phyloP scores from a whole-genome alignment of 2,113 vertebrate species.

The Varanus komodoensis region DNA sequence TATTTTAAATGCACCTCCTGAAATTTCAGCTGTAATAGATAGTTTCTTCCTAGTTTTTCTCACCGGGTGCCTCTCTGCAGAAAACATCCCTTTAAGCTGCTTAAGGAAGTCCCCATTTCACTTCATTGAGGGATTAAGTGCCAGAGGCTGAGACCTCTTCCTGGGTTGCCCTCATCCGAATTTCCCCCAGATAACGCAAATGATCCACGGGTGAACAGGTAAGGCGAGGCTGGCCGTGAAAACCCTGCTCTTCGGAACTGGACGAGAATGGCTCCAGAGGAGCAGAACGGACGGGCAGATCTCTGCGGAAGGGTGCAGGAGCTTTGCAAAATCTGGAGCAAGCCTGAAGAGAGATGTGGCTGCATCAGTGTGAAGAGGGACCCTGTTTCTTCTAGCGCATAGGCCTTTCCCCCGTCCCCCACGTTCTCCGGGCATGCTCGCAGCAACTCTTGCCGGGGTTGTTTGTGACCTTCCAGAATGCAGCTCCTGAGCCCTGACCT shows the following conservation, averaged over 20 bases:
- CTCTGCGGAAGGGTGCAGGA: no score
- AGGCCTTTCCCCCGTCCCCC: neutral
- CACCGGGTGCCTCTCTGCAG: conserved; percentile 29
- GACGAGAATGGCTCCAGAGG: conserved; percentile 4
- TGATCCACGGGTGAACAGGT: neutral
- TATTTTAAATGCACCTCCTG: conserved; percentile 40
- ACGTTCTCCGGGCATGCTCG: neutral
- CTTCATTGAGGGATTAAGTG: conserved; percentile 39
- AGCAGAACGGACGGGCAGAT: neutral
- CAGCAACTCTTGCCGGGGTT: neutral
- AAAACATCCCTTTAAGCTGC: conserved; percentile 54
- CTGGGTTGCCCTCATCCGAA: conserved; percentile 25
- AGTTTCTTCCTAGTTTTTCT: conserved; percentile 43
- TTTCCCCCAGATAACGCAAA: conserved; percentile 28
- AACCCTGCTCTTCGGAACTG: neutral
- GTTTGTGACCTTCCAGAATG: neutral
- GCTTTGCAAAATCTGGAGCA: neutral
- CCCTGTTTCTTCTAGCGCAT: neutral
- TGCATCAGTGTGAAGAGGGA: neutral
- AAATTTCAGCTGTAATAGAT: conserved; percentile 45
- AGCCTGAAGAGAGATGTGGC: no score
- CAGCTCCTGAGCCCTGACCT: neutral
- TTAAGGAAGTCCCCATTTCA: conserved; percentile 40
- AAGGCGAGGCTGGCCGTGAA: conserved; percentile 26
- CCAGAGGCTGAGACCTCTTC: conserved; percentile 25